phyloP scores from a whole-genome alignment of 2,888 invertebrate species.

The Scelioninae gen. 2 region DNA sequence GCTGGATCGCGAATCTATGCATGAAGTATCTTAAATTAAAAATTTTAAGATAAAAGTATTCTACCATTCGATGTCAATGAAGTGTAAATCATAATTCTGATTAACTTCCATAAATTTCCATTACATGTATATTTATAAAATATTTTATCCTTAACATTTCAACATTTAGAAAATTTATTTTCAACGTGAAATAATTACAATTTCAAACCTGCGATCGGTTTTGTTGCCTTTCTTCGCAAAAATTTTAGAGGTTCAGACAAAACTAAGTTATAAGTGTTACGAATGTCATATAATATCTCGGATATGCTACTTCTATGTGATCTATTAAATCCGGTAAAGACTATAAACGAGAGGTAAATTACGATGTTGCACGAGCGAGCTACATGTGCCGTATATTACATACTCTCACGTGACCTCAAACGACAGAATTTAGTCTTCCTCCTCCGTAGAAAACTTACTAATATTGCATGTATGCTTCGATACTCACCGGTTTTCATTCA shows the following conservation, averaged over 20 bases:
- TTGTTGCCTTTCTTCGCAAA: constrained; percentile 4
- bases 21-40: too few species aligned
- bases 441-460: constrained; percentile 59
- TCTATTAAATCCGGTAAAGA: constrained; percentile 61
- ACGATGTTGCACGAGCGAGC: constrained; percentile 58
- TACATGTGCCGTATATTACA: constrained; percentile 55
- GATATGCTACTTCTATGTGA: constrained; percentile 52
- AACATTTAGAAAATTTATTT: too few species aligned
- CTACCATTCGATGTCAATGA: too few species aligned
- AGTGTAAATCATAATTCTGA: too few species aligned
- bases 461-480: constrained; percentile 28
- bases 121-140: too few species aligned
- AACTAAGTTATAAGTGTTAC: constrained; percentile 38
- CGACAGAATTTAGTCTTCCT: constrained; percentile 57
- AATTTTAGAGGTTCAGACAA: constrained; percentile 35
- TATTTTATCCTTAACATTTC: too few species aligned
- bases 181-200: too few species aligned
- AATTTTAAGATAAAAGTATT: too few species aligned
- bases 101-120: too few species aligned
- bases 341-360: constrained; percentile 61
- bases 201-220: background rate
- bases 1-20: too few species aligned
- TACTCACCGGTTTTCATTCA: constrained; percentile 10
- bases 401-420: constrained; percentile 58
- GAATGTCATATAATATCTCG: constrained; percentile 48